Base-by-base conservation (phyloP, 2,113 vertebrate genomes). In the Choloepus hoffmanni region DNA sequence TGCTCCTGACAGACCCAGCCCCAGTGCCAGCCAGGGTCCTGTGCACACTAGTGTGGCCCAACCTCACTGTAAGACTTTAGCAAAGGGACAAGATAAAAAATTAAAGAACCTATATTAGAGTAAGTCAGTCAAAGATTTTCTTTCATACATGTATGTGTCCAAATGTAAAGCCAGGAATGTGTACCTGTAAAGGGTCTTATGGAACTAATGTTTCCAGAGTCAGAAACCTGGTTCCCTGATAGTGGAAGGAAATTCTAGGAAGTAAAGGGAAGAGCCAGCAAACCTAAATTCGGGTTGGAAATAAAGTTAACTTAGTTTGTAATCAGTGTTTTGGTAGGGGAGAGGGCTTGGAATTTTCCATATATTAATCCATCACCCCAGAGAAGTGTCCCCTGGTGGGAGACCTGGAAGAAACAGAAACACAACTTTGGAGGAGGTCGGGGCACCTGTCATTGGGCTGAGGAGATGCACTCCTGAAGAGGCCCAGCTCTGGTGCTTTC, bases 401-500 rank as follows among this genome's bases (percentile, higher is more conserved):
- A 93, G 62, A 58, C 53, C 33, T 36, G 2, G 0, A 85, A 86
- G 63, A 36, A 77, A 89, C 43, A 79, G 53, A 81, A 85, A 7
- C 16, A 50, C 3, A 30, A n/a, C 33, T 81, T 58, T 55, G 28
- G 15, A 65, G 68, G 62, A 73, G 63, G 86, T 60, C 73, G n/a
- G n/a, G 13, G 40, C 33, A 72, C 55, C 12, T 11, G 7, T 33
- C 15, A 23, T 28, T 45, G 23, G 9, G 24, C 55, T 87, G 28
- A 50, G 55, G 26, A 82, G n/a, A 65, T 21, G 0, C 5, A 19
- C 40, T 78, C 62, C 70, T 58, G 18, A 73, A 91, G 73, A 85
- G 68, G 43, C 74, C 40, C 79, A 58, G 50, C 33, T 78, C 91
- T 76, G 89, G 89, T 53, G 78, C n/a, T 84, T 81, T 89, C 73